Base-by-base conservation (phyloP, 2,797 vertebrate genomes). In the Sebastes diaconus region DNA sequence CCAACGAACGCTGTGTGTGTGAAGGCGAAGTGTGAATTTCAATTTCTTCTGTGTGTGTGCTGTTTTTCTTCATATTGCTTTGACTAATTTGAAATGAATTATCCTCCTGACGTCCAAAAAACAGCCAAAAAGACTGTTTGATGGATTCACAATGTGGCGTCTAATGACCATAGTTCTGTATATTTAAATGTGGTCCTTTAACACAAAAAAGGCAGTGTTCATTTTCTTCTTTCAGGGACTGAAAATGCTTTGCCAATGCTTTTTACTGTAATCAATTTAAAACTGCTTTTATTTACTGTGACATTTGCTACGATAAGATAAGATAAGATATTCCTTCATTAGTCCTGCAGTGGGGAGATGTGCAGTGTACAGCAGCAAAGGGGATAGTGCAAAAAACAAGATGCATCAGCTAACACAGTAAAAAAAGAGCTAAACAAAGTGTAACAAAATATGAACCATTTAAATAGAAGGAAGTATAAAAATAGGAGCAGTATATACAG, bases 11-110 rank as follows among this genome's bases (percentile, higher is more conserved):
- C 67, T 61, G 24, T 20, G 57, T 20, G 57, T 20, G 32, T 22
- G 42, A 75, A 65, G 32, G 59, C 68, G 36, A 52, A 84, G 82
- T 79, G 75, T 77, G 36, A 30, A 63, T 57, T 60, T 61, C 27
- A 20, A 13, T 61, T 25, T 73, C 18, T 46, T 39, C 25, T 59
- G 3, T 57, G 16, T 55, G 16, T 12, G 54, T 42, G 57, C 57
- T 34, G 5, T 25, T 29, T 59, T 64, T 39, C 50, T 61, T 61
- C 36, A n/a, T 10, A 39, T 13, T 30, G 16, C 18, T 79, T 63
- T 46, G 10, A 46, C 30, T 39, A 6, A 36, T 73, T 67, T 79
- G 20, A 50, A 72, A 78, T 20, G 1, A 71, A 34, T 13, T 29
- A 22, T 30, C 14, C 22, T 14, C 42, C 42, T 39, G 30, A 75